A percentile compares a stretch with the other conserved stretches of the same genome.
Conservation (phyloP, 2,888 invertebrate species). For the Meiosimyza decipiens region DNA sequence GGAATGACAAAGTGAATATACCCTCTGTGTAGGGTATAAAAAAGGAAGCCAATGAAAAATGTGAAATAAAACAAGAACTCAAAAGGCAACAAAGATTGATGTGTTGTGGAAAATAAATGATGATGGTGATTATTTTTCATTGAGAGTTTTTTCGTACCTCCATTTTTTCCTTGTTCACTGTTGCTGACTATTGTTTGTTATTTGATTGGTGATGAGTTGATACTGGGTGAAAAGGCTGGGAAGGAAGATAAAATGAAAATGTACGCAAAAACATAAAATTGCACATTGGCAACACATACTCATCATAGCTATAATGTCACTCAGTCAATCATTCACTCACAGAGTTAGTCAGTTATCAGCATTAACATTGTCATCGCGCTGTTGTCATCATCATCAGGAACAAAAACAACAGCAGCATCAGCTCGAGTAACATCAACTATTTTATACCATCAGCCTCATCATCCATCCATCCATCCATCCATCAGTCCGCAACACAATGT, state of each 20-base stretch:
- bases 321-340: conserved; percentile 39
- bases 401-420: conserved; percentile 22
- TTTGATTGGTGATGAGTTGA: too few species aligned
- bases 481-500: conserved; percentile 45
- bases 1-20: too few species aligned
- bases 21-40: too few species aligned
- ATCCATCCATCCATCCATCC: conserved; percentile 32
- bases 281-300: conserved; percentile 33
- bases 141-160: conserved; percentile 49
- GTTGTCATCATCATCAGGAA: conserved; percentile 22
- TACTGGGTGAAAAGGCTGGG: too few species aligned
- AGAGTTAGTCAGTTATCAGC: conserved; percentile 37
- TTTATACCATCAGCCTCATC: neutral
- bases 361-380: conserved; percentile 31
- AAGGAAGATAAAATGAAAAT: neutral
- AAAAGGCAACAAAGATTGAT: conserved; percentile 59
- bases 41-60: conserved; percentile 15
- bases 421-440: neutral
- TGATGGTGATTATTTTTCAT: conserved; percentile 65
- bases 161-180: neutral
- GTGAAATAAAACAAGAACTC: conserved; percentile 32
- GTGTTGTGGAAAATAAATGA: conserved; percentile 63
- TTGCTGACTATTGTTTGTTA: too few species aligned
- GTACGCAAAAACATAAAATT: conserved; percentile 35
- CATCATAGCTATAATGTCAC: conserved; percentile 28